Base-by-base conservation (phyloP, 2,797 vertebrate species). In the Falco berigora region DNA sequence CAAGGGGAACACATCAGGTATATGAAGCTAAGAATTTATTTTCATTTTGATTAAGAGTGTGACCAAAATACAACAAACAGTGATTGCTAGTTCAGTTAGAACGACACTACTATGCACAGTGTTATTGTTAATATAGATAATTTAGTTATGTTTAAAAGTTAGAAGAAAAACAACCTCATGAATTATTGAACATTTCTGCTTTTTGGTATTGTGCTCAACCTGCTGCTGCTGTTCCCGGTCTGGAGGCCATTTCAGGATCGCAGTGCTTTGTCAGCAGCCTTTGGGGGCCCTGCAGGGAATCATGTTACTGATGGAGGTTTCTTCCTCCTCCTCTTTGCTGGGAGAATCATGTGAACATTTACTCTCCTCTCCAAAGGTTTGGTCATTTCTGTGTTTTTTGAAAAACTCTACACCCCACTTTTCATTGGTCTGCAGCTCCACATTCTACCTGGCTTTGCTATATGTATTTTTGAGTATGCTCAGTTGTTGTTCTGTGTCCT, bases 231-330 rank as follows among this genome's bases (percentile, higher is more conserved):
- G 11, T 50, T 69, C 22, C 22, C 36, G n/a, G 30, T 50, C 17
- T 34, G 52, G 69, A 58, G 55, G 7, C 27, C 5, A 4, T 30
- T 2, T 34, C 7, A 1, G n/a, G 32, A 49, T 27, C 1, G 1
- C 50, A 58, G 25, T 5, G 27, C 3, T 0, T 4, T 75, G 53
- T 18, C 69, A 50, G 23, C 52, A 88, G 38, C 49, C 44, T 38
- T 10, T 1, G 6, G 44, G 15, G 19, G 4, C 36, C 8, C 77
- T 34, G 20, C 5, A 8, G 22, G 23, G 44, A 92, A 7, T 6
- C 7, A 6, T 2, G 1, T 8, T 75, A 14, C 28, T n/a, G 73
- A 14, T 10, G n/a, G 62, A 66, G 4, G 10, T 58, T 79, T 44
- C 59, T 62, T 47, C 22, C 30, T 73, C 13, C 38, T 47, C 7